A percentile compares a stretch with the other conserved stretches of the same genome.
These are phyloP conservation scores for Limnephilus auricula DNA, from an alignment of 2,888 invertebrate genomes.

Conservation along the genomic window DNA sequence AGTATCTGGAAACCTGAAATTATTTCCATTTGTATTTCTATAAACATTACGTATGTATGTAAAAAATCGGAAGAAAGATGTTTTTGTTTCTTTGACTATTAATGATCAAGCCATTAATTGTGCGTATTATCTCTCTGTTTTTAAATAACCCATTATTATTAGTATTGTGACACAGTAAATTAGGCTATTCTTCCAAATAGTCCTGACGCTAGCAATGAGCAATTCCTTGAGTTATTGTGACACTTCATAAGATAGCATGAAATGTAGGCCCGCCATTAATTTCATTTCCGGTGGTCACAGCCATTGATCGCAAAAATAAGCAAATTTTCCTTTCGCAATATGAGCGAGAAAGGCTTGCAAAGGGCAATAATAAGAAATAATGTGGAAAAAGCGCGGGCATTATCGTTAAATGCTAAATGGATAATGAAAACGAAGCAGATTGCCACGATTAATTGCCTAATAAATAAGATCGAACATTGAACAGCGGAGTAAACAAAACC, in stretches of 20 bases:
- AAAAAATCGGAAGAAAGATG: neutral
- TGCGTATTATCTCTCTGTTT: neutral
- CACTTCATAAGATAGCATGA: slow-evolving; percentile 5
- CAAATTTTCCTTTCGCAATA: slow-evolving; percentile 24
- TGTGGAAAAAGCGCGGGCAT: slow-evolving; percentile 40
- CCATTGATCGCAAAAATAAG: slow-evolving; percentile 20
- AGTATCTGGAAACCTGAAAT: too few species aligned
- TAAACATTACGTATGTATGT: neutral
- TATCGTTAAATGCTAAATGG: slow-evolving; percentile 46
- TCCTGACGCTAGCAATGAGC: neutral
- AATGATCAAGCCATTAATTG: neutral
- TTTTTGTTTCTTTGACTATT: neutral
- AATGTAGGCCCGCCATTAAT: neutral
- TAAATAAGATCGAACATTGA: slow-evolving; percentile 62
- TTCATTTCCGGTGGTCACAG: slow-evolving; percentile 5
- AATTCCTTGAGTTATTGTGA: neutral
- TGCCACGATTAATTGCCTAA: slow-evolving; percentile 59
- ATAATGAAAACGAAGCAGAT: slow-evolving; percentile 60
- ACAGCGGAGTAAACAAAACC: slow-evolving; percentile 54
- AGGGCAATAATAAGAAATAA: slow-evolving; percentile 36
- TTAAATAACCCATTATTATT: neutral
- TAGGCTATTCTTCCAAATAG: neutral
- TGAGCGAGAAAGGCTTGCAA: slow-evolving; percentile 7
- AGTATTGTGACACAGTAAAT: neutral
- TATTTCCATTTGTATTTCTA: neutral